Evolutionary conservation across 2,113 vertebrate species (phyloP).

Genomic region (Lampris megalopsis): DNA sequence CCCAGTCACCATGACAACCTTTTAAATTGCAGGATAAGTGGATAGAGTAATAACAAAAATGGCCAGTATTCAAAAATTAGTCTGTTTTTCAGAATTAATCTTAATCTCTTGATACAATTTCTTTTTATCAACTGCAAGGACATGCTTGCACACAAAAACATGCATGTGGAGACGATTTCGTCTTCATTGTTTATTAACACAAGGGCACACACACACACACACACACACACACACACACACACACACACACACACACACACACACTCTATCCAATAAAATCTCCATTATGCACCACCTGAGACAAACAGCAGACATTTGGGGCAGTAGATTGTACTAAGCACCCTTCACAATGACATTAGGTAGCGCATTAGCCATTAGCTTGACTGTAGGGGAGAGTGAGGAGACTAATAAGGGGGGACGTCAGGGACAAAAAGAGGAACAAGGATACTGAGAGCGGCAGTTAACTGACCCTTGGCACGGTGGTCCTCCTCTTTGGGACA

Average conservation of each 20-base stretch:
- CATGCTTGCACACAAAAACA: too few species aligned
- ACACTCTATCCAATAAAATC: slow-evolving; percentile 45
- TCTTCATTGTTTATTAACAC: not conserved
- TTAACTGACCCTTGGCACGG: slow-evolving; percentile 88
- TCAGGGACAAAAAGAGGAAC: slow-evolving; percentile 46
- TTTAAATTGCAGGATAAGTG: too few species aligned
- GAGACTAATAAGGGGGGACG: slow-evolving; percentile 58
- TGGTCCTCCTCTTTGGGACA: slow-evolving; percentile 94
- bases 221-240: slow-evolving; percentile 27
- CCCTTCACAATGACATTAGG: slow-evolving; percentile 68
- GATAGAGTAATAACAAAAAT: too few species aligned
- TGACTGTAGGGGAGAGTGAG: slow-evolving; percentile 51
- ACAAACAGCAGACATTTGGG: slow-evolving; percentile 64
- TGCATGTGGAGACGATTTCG: too few species aligned
- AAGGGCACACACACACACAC: not conserved
- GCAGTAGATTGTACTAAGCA: slow-evolving; percentile 56
- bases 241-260: slow-evolving; percentile 26
- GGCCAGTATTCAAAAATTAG: too few species aligned
- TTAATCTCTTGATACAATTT: too few species aligned
- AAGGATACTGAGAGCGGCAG: slow-evolving; percentile 48
- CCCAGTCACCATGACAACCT: too few species aligned
- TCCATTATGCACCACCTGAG: slow-evolving; percentile 58
- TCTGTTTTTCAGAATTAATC: too few species aligned
- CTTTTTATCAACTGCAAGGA: too few species aligned
- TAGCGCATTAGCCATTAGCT: slow-evolving; percentile 65